Conservation (phyloP, 2,113 vertebrate genomes). For the Zeus faber region DNA sequence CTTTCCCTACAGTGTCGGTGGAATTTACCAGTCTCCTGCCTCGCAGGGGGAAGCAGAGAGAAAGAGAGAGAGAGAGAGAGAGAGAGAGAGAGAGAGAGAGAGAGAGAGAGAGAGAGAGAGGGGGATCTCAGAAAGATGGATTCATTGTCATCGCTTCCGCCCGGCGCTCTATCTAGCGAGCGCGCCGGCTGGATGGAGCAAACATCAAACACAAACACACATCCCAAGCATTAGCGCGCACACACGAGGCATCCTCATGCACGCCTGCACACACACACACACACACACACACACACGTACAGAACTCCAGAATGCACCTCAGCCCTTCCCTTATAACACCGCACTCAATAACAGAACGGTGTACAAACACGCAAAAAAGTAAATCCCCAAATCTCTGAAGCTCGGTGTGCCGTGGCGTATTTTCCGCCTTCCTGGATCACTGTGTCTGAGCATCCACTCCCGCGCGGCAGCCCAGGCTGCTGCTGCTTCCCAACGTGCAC, state of each 20-base stretch:
- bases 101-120: not conserved
- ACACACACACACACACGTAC: not conserved
- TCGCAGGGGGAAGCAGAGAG: slow-evolving; percentile 5
- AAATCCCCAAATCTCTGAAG: slow-evolving; percentile 45
- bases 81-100: not conserved
- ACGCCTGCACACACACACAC: not conserved
- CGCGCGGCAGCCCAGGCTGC: slow-evolving; percentile 1
- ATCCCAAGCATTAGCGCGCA: too few relatives aligned
- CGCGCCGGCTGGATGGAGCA: slow-evolving; percentile 7
- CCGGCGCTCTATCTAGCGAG: slow-evolving; percentile 7
- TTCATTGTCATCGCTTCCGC: slow-evolving; percentile 19
- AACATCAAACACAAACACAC: slow-evolving; percentile 8
- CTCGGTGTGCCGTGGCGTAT: slow-evolving; percentile 42
- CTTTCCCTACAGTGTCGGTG: not conserved
- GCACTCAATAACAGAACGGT: slow-evolving; percentile 47
- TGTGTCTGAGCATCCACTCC: slow-evolving; percentile 19
- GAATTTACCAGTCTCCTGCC: slow-evolving; percentile 1
- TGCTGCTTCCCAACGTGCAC: not conserved
- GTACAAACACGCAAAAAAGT: slow-evolving; percentile 40
- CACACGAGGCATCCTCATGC: too few relatives aligned
- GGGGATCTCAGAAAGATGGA: slow-evolving; percentile 13
- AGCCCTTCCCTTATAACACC: slow-evolving; percentile 28
- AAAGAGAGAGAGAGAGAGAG: not conserved
- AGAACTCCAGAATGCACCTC: slow-evolving; percentile 21
- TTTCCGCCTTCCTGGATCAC: slow-evolving; percentile 51